phyloP scores from a whole-genome alignment of 2,113 vertebrate genomes.

The Thinocorus orbignyianus region DNA sequence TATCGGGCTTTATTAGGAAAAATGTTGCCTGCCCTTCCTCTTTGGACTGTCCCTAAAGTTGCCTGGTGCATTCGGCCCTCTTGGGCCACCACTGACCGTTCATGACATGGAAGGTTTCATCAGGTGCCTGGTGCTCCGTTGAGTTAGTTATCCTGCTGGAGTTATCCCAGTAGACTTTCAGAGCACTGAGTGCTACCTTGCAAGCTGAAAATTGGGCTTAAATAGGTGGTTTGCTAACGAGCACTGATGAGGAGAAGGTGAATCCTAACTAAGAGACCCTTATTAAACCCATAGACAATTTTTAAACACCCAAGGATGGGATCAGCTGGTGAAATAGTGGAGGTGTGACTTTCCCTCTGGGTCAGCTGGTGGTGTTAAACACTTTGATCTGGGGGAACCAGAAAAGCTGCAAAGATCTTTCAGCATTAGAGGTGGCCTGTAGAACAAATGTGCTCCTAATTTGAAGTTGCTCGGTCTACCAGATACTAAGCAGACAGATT shows the following conservation, averaged over 20 bases:
- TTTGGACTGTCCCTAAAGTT: not conserved
- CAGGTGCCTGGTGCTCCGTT: not conserved
- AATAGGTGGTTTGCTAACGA: rapidly evolving
- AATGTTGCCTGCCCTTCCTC: not conserved
- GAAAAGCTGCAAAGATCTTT: not conserved
- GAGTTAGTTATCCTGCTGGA: too few species aligned
- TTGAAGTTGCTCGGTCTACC: not conserved
- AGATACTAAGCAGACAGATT: slow-evolving; percentile 22
- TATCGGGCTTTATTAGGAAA: slow-evolving; percentile 66
- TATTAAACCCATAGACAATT: not conserved
- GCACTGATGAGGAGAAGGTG: not conserved
- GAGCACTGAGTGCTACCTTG: not conserved
- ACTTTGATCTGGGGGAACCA: not conserved
- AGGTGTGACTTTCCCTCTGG: not conserved
- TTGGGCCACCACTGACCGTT: rapidly evolving
- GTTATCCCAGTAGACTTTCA: not conserved
- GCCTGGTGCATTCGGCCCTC: not conserved
- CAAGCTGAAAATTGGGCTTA: not conserved
- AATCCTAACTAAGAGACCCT: not conserved
- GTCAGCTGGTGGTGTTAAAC: not conserved
- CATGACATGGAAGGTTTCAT: not conserved
- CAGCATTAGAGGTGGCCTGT: not conserved
- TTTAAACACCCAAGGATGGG: not conserved
- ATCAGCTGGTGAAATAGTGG: not conserved
- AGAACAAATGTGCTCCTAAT: not conserved